A percentile compares a stretch with the other conserved stretches of the same genome.
phyloP scores from a whole-genome alignment of 2,888 invertebrate genomes.

The Eustalomyia histrio region DNA sequence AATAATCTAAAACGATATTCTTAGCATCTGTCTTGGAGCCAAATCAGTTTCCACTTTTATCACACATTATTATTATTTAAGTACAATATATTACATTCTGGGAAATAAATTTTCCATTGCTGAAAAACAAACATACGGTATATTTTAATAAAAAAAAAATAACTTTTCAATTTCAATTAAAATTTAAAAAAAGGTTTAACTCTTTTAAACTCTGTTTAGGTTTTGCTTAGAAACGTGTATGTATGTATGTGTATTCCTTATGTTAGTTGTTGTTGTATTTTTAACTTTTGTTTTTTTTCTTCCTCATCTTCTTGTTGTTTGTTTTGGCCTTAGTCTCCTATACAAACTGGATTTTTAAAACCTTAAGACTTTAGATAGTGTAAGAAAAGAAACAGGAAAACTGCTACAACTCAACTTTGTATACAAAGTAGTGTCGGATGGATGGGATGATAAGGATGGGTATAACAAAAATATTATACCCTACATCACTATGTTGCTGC shows the following conservation, averaged over 20 bases:
- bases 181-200: background rate
- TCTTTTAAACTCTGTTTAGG: background rate
- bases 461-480: no score
- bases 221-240: background rate
- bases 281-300: background rate
- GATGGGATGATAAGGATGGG: conserved; percentile 15
- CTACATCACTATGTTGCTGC: no score
- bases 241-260: conserved; percentile 7
- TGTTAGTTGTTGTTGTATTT: conserved; percentile 17
- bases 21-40: no score
- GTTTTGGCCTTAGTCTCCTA: conserved; percentile 34
- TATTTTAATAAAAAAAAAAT: no score
- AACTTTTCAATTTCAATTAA: no score
- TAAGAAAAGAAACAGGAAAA: conserved; percentile 21
- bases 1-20: no score
- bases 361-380: background rate
- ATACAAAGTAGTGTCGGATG: conserved; percentile 48
- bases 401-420: conserved; percentile 33
- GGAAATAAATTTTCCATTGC: no score
- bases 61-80: no score
- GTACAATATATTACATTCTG: no score
- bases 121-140: no score
- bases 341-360: conserved; percentile 31
- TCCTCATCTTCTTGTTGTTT: background rate
- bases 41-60: no score